phyloP scores from a whole-genome alignment of 2,797 vertebrate genomes.

The Microctenopoma steveboyesi region DNA sequence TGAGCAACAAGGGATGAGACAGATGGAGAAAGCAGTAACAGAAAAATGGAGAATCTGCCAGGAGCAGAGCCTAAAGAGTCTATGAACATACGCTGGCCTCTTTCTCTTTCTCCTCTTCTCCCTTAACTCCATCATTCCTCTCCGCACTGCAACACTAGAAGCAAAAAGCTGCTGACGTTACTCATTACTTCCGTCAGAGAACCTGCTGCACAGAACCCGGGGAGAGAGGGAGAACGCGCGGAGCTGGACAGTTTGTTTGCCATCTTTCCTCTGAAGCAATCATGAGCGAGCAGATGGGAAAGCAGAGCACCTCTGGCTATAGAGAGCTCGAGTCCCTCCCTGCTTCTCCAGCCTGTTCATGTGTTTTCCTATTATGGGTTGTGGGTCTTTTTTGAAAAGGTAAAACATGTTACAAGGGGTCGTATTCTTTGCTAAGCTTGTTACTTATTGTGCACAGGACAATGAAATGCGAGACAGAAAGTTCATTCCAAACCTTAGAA shows the following conservation, averaged over 20 bases:
- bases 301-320: conserved; percentile 74
- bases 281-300: conserved; percentile 69
- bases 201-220: conserved; percentile 57
- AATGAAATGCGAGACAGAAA: background rate
- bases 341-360: conserved; percentile 16
- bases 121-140: conserved; percentile 25
- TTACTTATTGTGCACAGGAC: background rate
- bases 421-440: conserved; percentile 1
- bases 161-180: conserved; percentile 56
- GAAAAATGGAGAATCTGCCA: conserved; percentile 59
- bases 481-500: background rate
- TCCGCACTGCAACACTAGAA: conserved; percentile 31
- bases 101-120: conserved; percentile 4
- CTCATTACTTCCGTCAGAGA: conserved; percentile 67
- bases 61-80: conserved; percentile 58
- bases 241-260: conserved; percentile 37
- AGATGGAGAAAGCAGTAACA: conserved; percentile 63
- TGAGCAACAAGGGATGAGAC: conserved; percentile 64
- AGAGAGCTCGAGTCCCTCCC: conserved; percentile 9
- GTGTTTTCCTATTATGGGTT: conserved; percentile 6
- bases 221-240: conserved; percentile 14
- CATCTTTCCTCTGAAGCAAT: conserved; percentile 48
- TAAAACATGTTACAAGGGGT: background rate
- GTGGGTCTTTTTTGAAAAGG: conserved; percentile 3
- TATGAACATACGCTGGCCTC: conserved; percentile 30